phyloP scores from a whole-genome alignment of 2,888 invertebrate genomes.

The Lasioglossum lativentre region DNA sequence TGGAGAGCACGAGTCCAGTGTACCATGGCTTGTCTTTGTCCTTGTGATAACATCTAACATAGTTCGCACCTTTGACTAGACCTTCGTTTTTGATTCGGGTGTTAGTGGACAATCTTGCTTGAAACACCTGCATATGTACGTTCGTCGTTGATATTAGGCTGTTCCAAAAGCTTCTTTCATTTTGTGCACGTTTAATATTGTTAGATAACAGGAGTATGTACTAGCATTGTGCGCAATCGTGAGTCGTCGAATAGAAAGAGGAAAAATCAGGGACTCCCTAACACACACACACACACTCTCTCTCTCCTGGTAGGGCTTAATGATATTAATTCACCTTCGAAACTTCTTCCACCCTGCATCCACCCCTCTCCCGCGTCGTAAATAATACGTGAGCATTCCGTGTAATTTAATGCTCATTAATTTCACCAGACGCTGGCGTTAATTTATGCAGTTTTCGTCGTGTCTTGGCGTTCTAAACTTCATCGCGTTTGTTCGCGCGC shows the following conservation, averaged over 20 bases:
- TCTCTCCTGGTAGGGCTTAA: neutral
- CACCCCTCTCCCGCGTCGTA: slow-evolving; percentile 2
- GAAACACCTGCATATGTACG: neutral
- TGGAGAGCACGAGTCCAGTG: no score
- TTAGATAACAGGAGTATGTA: no score
- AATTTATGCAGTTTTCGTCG: slow-evolving; percentile 45
- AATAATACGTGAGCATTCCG: slow-evolving; percentile 38
- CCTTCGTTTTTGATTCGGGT: no score
- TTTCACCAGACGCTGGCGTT: slow-evolving; percentile 33
- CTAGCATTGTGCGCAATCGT: slow-evolving; percentile 9
- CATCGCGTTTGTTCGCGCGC: slow-evolving; percentile 27
- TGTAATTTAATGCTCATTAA: slow-evolving; percentile 51
- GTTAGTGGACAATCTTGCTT: no score
- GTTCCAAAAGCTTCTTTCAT: neutral
- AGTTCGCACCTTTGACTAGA: no score
- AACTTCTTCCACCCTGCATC: slow-evolving; percentile 13
- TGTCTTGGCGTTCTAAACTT: slow-evolving; percentile 34
- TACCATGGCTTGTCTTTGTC: no score
- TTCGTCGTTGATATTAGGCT: slow-evolving; percentile 19
- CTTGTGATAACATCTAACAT: no score
- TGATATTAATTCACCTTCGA: slow-evolving; percentile 42
- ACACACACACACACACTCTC: neutral
- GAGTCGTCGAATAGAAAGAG: neutral
- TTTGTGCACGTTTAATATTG: neutral
- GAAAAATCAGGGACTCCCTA: neutral